Percentiles rank a stretch among this genome's conserved stretches.
phyloP scores from a whole-genome alignment of 2,888 invertebrate species.

The Ennomos quercinarius region DNA sequence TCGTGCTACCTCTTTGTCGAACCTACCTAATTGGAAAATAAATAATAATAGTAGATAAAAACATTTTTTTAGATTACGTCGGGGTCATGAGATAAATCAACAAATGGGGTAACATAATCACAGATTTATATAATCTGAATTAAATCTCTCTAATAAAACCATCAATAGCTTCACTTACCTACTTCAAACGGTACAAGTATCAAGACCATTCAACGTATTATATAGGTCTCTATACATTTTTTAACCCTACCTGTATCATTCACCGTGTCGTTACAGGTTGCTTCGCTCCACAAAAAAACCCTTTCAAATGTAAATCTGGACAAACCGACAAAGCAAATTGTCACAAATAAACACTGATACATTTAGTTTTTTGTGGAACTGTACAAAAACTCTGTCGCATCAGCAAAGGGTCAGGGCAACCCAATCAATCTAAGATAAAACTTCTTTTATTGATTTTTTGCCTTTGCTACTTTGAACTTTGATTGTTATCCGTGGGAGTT shows the following conservation, averaged over 20 bases:
- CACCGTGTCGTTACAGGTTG: constrained; percentile 82
- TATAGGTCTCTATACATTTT: constrained; percentile 49
- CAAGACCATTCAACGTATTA: constrained; percentile 56
- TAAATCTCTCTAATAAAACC: no score
- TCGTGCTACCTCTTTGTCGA: no score
- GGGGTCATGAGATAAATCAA: no score
- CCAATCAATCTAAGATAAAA: constrained; percentile 84
- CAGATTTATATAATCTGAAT: no score
- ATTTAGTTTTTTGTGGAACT: constrained; percentile 78
- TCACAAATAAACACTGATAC: constrained; percentile 85
- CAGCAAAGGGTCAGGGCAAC: constrained; percentile 79
- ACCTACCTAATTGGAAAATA: no score
- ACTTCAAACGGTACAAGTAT: constrained; percentile 43
- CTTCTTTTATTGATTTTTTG: constrained; percentile 77
- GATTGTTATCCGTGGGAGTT: constrained; percentile 76
- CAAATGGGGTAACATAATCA: no score
- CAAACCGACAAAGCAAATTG: constrained; percentile 85
- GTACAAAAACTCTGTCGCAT: constrained; percentile 74
- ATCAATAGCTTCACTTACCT: no score
- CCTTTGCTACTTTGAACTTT: constrained; percentile 63
- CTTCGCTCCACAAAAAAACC: constrained; percentile 67
- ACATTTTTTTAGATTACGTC: no score
- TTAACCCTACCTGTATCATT: constrained; percentile 78
- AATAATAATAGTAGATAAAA: no score
- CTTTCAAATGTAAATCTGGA: constrained; percentile 84